A percentile compares a stretch with the other conserved stretches of the same genome.
These are phyloP conservation scores for Zhuqinia jingwanae DNA, from an alignment of 2,888 invertebrate genomes.

Conservation along the genomic window DNA sequence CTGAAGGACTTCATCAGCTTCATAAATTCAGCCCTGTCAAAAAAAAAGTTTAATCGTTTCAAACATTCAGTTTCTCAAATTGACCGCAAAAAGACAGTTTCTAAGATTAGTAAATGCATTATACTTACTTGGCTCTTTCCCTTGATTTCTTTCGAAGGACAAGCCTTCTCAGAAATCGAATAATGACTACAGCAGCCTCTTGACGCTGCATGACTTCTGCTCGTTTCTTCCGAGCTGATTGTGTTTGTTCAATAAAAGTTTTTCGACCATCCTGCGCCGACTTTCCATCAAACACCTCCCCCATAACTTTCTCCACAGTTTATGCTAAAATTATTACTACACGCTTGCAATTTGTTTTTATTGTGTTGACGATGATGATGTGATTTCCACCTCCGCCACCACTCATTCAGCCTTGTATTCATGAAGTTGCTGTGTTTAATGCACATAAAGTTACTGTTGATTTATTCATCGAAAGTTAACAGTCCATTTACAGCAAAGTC, in stretches of 20 bases:
- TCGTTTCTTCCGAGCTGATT: constrained; percentile 94
- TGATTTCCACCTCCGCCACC: neutral
- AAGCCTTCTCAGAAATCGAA: constrained; percentile 89
- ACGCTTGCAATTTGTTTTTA: neutral
- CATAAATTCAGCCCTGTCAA: constrained; percentile 87
- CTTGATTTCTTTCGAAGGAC: constrained; percentile 86
- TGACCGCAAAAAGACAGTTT: neutral
- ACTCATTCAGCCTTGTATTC: neutral
- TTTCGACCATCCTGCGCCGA: constrained; percentile 82
- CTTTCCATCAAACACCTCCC: constrained; percentile 72
- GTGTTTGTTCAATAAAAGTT: constrained; percentile 93
- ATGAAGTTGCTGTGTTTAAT: neutral
- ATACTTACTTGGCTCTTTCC: constrained; percentile 86
- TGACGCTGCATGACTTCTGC: constrained; percentile 92
- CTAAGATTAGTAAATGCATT: neutral
- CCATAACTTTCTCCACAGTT: constrained; percentile 63
- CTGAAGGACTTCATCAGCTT: constrained; percentile 84
- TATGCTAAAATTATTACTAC: neutral
- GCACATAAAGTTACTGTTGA: neutral
- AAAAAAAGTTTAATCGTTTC: neutral
- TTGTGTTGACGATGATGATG: neutral
- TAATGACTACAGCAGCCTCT: constrained; percentile 87
- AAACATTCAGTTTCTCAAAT: constrained; percentile 9
- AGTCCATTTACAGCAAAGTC: too few species aligned
- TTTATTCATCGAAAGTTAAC: too few species aligned